Base-by-base conservation (phyloP, 1,140 invertebrate genomes). In the Pararge aegeria region DNA sequence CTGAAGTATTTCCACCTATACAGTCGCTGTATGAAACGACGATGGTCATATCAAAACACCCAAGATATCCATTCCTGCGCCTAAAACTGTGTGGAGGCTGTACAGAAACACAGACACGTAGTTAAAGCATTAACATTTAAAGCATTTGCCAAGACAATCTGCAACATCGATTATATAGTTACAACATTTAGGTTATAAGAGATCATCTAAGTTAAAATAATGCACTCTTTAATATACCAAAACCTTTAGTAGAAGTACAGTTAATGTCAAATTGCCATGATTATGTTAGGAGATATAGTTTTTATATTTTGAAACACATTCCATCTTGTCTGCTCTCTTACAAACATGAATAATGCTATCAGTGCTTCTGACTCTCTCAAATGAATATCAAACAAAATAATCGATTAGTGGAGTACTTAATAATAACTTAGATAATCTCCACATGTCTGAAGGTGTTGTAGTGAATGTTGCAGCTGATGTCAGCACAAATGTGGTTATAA, bases 111-210 rank as follows among this genome's bases (percentile, higher is more conserved):
- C 55, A 34, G 54, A 52, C 55, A 64, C 34, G 29, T 48, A 60
- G 21, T 51, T 56, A 73, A 76, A 70, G 52, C 55, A 40, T 54
- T 49, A 80, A 87, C 84, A 87, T 74, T 76, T 70, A 87, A 87
- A 87, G 84, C 84, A 69, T 70, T 78, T 81, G 74, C 81, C 75
- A 83, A 83, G 68, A 81, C 80, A 77, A 51, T 34, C 30, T 16
- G 75, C 82, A 46, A 84, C 80, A 87, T 66, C 65, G 58, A 83
- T 65, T 66, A 71, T 79, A 62, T 72, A 75, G 5, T 4, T n/a
- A 18, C 67, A 80, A 68, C 57, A 65, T 29, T 29, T 15, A 51
- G 27, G 9, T n/a, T n/a, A n/a, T 5, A 16, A 12, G 10, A 34
- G 30, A 30, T 30, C 10, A 12, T 34, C 30, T 34, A 34, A 6